These are phyloP conservation scores for Lasioglossum oenotherae DNA, from an alignment of 2,888 invertebrate species.

Conservation along the genomic window DNA sequence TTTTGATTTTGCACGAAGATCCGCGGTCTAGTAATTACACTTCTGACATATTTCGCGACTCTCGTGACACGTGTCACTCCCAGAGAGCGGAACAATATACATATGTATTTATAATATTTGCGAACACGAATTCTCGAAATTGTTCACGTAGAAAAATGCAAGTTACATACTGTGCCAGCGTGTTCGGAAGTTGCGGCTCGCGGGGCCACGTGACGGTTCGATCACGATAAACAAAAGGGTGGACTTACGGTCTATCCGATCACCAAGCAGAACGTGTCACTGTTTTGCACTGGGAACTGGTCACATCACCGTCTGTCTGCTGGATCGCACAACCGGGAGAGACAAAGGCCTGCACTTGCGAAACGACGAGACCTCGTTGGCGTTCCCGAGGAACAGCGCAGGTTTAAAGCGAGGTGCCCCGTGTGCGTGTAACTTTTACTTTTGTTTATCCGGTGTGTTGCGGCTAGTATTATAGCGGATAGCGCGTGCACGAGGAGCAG, in stretches of 20 bases:
- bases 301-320: constrained; percentile 44
- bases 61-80: too few relatives aligned
- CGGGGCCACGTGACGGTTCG: background rate
- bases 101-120: background rate
- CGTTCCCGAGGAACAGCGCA: background rate
- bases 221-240: background rate
- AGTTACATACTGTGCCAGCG: background rate
- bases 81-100: background rate
- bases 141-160: background rate
- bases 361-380: constrained; percentile 4
- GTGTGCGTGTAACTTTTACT: constrained; percentile 43
- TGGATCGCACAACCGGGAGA: constrained; percentile 22
- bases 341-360: constrained; percentile 44
- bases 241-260: constrained; percentile 43
- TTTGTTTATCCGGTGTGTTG: constrained; percentile 35
- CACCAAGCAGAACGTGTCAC: constrained; percentile 27
- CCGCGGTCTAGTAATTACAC: too few relatives aligned
- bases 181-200: background rate
- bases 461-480: background rate
- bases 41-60: too few relatives aligned
- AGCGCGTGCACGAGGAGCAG: constrained; percentile 15
- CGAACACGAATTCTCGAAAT: background rate
- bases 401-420: constrained; percentile 18
- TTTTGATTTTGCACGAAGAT: too few relatives aligned
- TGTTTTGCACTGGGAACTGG: constrained; percentile 30